phyloP scores from a whole-genome alignment of 2,888 invertebrate genomes.

The Eutolmus rufibarbis region DNA sequence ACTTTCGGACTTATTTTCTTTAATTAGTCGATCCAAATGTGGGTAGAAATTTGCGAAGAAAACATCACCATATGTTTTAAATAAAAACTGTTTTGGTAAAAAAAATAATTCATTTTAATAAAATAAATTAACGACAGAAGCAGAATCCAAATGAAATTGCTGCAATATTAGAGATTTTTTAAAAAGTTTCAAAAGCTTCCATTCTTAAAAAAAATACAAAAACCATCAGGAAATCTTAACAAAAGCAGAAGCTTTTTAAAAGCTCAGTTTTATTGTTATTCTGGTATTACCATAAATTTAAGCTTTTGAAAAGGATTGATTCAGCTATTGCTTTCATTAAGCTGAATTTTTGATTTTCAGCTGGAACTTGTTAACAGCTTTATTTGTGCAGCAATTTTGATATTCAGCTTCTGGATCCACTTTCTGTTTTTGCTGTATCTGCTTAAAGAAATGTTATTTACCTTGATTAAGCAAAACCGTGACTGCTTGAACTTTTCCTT shows the following conservation, averaged over 20 bases:
- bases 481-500: slow-evolving; percentile 79
- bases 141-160: neutral
- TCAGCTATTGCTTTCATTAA: too few relatives aligned
- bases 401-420: neutral
- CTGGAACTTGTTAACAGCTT: neutral
- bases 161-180: too few relatives aligned
- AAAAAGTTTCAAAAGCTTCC: too few relatives aligned
- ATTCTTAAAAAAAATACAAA: too few relatives aligned
- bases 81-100: slow-evolving; percentile 66
- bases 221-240: too few relatives aligned
- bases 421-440: neutral
- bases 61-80: slow-evolving; percentile 77
- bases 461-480: slow-evolving; percentile 77
- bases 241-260: too few relatives aligned
- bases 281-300: too few relatives aligned
- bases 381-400: neutral
- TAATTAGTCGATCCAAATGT: slow-evolving; percentile 73
- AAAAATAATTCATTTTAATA: neutral
- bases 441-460: slow-evolving; percentile 55
- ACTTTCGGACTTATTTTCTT: slow-evolving; percentile 77
- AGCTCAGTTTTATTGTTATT: too few relatives aligned
- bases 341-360: too few relatives aligned
- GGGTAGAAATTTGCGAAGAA: slow-evolving; percentile 70
- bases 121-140: neutral
- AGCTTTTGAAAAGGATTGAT: too few relatives aligned